Evolutionary conservation across 2,797 vertebrate genomes (phyloP).

Genomic region (Tenualosa ilisha): DNA sequence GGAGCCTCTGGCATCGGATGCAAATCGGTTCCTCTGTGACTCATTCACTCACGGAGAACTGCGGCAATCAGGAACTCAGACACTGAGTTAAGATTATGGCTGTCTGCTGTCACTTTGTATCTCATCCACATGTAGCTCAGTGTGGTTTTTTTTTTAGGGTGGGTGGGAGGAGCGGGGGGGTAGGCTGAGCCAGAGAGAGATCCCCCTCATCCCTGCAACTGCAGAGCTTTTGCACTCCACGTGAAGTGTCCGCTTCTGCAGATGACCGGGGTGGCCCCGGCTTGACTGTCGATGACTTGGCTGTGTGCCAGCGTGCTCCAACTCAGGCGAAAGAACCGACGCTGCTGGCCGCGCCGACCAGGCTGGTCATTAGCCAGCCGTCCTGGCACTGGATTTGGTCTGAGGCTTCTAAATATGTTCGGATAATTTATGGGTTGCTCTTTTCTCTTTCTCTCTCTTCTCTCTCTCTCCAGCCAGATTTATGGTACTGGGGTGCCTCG

Average conservation of each 20-base stretch:
- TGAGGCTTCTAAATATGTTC: slow-evolving; percentile 20
- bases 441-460: background rate
- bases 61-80: background rate
- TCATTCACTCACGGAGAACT: background rate
- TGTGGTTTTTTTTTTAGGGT: background rate
- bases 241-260: slow-evolving; percentile 3
- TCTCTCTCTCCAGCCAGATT: background rate
- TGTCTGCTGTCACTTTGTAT: background rate
- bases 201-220: background rate
- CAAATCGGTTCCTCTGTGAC: background rate
- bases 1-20: background rate
- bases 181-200: background rate
- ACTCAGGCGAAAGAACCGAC: slow-evolving; percentile 28
- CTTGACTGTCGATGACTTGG: slow-evolving; percentile 16
- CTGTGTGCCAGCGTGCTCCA: slow-evolving; percentile 29
- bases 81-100: background rate
- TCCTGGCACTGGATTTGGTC: slow-evolving; percentile 6
- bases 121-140: background rate
- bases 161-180: too few relatives aligned
- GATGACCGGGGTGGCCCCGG: background rate
- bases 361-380: slow-evolving; percentile 32
- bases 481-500: background rate
- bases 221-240: slow-evolving; percentile 15
- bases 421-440: slow-evolving; percentile 25
- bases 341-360: background rate